Evolutionary conservation across 1,140 invertebrate species (phyloP).

Genomic region (Bombus picipes): DNA sequence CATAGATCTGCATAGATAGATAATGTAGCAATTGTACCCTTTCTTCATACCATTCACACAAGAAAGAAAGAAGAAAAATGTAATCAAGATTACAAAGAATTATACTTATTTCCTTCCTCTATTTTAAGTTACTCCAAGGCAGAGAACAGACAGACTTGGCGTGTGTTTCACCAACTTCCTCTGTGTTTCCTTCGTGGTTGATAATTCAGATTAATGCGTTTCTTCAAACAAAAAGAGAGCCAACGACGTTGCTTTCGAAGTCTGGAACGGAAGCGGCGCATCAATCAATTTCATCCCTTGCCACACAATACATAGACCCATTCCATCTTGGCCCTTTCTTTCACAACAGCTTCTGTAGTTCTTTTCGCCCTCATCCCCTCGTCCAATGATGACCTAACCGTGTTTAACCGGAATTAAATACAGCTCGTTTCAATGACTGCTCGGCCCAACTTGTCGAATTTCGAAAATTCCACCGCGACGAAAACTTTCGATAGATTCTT

Average conservation of each 20-base stretch:
- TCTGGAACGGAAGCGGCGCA: constrained; percentile 1
- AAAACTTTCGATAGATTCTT: constrained; percentile 33
- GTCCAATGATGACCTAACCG: not conserved
- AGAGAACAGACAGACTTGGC: not conserved
- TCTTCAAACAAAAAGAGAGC: not conserved
- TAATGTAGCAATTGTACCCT: too few relatives aligned
- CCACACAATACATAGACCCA: not conserved
- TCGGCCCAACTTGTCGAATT: not conserved
- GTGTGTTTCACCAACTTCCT: constrained; percentile 2
- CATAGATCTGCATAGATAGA: too few relatives aligned
- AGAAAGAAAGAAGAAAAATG: not conserved
- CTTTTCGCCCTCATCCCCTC: not conserved
- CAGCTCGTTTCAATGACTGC: constrained; percentile 6
- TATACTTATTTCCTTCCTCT: not conserved
- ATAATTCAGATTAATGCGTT: constrained; percentile 28
- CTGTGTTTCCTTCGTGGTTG: not conserved
- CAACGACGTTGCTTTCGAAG: constrained; percentile 8
- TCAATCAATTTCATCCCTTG: constrained; percentile 27
- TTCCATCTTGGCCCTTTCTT: not conserved
- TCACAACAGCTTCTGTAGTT: not conserved
- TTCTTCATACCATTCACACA: not conserved
- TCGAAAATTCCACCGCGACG: not conserved
- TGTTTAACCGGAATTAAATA: constrained; percentile 36
- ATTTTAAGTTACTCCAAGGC: not conserved
- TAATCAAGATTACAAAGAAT: too few relatives aligned